These are phyloP conservation scores for Pseudomyrmex sp. DNA, from an alignment of 1,140 invertebrate species.

Conservation along the genomic window DNA sequence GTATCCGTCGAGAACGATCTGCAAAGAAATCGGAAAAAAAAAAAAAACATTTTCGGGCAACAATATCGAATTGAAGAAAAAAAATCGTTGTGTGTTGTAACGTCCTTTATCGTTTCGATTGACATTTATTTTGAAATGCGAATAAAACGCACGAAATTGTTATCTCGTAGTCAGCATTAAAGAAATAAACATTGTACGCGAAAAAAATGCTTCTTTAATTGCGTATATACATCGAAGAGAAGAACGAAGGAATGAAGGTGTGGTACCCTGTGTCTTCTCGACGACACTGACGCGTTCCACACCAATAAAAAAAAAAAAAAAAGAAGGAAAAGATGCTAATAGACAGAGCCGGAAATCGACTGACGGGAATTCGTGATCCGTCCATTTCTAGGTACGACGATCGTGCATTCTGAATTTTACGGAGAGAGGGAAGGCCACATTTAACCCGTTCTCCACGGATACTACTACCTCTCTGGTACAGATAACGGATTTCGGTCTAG, in stretches of 20 bases:
- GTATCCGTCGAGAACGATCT: not conserved
- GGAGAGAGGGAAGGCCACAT: not conserved
- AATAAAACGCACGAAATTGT: too few species aligned
- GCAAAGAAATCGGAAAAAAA: not conserved
- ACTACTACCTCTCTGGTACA: not conserved
- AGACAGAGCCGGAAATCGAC: slow-evolving; percentile 11
- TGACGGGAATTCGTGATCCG: not conserved
- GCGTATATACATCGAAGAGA: not conserved
- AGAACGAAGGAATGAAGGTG: not conserved
- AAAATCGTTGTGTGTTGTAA: too few species aligned
- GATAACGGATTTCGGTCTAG: not conserved
- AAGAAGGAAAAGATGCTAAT: not conserved
- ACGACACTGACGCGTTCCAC: not conserved
- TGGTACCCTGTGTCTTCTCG: not conserved
- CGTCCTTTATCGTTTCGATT: too few species aligned
- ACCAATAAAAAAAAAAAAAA: not conserved
- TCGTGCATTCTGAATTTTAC: not conserved
- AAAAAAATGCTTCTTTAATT: not conserved
- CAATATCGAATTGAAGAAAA: too few species aligned
- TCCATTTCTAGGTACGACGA: not conserved
- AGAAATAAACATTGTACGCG: not conserved
- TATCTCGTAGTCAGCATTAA: not conserved
- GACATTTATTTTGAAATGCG: too few species aligned
- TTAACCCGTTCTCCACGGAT: not conserved
- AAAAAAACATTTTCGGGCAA: too few species aligned